These are phyloP conservation scores for Endotricha flammealis DNA, from an alignment of 2,888 invertebrate species.

Conservation along the genomic window DNA sequence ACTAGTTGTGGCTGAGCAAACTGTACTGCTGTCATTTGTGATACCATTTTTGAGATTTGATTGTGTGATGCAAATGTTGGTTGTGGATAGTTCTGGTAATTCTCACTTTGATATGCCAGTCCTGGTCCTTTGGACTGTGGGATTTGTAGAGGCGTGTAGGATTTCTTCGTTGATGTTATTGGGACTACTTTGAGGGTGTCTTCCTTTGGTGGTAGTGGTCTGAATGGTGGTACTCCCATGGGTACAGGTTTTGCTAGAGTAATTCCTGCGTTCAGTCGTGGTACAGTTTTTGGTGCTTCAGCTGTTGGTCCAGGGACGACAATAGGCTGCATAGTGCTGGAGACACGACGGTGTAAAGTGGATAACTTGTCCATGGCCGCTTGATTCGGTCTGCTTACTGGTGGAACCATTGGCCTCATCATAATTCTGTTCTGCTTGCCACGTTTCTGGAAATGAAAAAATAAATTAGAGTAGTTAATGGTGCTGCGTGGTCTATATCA, in stretches of 20 bases:
- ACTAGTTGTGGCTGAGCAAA: constrained; percentile 39
- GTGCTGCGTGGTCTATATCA: no score
- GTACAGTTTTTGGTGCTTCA: constrained; percentile 33
- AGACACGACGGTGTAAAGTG: constrained; percentile 46
- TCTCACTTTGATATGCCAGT: constrained; percentile 66
- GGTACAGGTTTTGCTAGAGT: constrained; percentile 76
- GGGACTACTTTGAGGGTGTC: constrained; percentile 76
- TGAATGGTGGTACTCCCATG: constrained; percentile 86
- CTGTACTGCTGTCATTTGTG: constrained; percentile 66
- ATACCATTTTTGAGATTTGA: constrained; percentile 65
- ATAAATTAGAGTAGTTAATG: no score
- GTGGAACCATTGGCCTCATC: constrained; percentile 60
- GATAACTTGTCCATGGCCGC: constrained; percentile 60
- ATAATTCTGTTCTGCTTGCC: constrained; percentile 71
- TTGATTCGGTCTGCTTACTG: constrained; percentile 49
- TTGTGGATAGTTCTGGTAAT: constrained; percentile 54
- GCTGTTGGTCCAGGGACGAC: constrained; percentile 47
- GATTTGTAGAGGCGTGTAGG: constrained; percentile 53
- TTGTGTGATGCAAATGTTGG: constrained; percentile 41
- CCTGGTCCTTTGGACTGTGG: constrained; percentile 60
- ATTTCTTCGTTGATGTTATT: constrained; percentile 51
- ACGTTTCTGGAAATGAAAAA: constrained; percentile 57
- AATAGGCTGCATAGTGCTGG: constrained; percentile 61
- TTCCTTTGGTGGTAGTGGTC: constrained; percentile 83
- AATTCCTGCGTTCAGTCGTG: constrained; percentile 36